Evolutionary conservation across 2,797 vertebrate genomes (phyloP), one percentile per base, ranked within the genome.

Genomic region (Chelmon rostratus): DNA sequence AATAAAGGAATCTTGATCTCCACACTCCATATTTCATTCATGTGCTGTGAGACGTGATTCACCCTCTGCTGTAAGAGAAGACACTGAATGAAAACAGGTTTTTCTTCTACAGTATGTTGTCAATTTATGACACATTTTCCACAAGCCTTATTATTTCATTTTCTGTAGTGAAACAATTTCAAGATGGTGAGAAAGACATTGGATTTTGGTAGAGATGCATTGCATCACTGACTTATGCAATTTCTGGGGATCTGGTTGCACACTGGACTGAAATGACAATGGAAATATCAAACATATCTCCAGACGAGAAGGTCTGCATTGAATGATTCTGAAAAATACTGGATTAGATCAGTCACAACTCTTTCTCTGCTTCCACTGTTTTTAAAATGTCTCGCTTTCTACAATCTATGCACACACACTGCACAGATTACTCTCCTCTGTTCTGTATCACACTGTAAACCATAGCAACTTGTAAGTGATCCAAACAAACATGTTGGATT

Each of bases 1-100:
- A 46, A 46, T 46, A 42, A 42, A 42, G 40, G 40, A 42, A 42
- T 42, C 40, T 42, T 13, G 13, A 42, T 42, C 40, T 9, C 40
- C 8, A 13, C 8, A 13, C 8, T 9, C 13, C 16, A 44, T 16
- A n/a, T 69, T 82, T 81, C 58, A 62, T 68, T 59, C 52, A 59
- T 73, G 68, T 73, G 42, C 76, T 73, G 59, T 76, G 64, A 72
- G 77, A 79, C 69, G 68, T 9, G 3, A 83, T 69, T 80, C 19
- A 7, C 49, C 75, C 38, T 57, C 62, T 54, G 49, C 40, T 1
- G n/a, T 16, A 37, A 31, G 57, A 59, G 40, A 40, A 69, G 44
- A 71, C 46, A 42, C 37, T 35, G 40, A 44, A 57, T 25, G 19
- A 50, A 67, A 38, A 44, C 28, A 61, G 52, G 31, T 37, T 57